These are phyloP conservation scores for Stichodactyla mertensii DNA, from an alignment of 64 coral and sea anemone genomes.

Conservation along the genomic window DNA sequence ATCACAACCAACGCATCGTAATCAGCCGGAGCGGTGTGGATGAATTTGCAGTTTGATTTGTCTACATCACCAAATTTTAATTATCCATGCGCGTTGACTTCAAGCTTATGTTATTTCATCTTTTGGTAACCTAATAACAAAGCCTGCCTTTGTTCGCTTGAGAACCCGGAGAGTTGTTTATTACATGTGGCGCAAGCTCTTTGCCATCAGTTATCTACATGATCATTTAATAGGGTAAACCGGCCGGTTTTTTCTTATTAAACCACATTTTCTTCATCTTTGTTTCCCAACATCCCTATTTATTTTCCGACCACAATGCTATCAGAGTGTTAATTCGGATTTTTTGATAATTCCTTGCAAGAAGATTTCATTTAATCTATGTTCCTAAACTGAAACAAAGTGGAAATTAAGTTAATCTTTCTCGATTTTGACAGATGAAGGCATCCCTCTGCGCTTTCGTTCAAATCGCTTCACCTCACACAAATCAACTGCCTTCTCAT, in stretches of 20 bases:
- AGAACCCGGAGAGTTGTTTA: not conserved
- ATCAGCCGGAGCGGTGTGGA: not conserved
- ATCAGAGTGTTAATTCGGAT: not conserved
- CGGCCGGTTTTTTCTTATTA: not conserved
- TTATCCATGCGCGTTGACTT: not conserved
- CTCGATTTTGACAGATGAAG: not conserved
- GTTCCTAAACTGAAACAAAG: not conserved
- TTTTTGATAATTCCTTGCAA: not conserved
- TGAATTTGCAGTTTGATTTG: not conserved
- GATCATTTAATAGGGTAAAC: conserved; percentile 2
- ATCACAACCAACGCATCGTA: not conserved
- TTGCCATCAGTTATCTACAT: not conserved
- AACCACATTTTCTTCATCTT: not conserved
- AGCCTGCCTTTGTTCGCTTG: not conserved
- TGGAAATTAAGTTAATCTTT: not conserved
- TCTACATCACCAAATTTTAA: not conserved
- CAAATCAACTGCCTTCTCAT: not conserved
- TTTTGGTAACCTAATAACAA: not conserved
- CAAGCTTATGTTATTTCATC: not conserved
- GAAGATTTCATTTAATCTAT: conserved; percentile 9
- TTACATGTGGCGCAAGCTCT: not conserved
- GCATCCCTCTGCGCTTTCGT: conserved; percentile 1
- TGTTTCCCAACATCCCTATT: not conserved
- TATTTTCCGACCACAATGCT: not conserved
- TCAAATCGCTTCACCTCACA: not conserved